Conservation (phyloP, 2,888 invertebrate genomes). For the Mechanitis mazaeus region DNA sequence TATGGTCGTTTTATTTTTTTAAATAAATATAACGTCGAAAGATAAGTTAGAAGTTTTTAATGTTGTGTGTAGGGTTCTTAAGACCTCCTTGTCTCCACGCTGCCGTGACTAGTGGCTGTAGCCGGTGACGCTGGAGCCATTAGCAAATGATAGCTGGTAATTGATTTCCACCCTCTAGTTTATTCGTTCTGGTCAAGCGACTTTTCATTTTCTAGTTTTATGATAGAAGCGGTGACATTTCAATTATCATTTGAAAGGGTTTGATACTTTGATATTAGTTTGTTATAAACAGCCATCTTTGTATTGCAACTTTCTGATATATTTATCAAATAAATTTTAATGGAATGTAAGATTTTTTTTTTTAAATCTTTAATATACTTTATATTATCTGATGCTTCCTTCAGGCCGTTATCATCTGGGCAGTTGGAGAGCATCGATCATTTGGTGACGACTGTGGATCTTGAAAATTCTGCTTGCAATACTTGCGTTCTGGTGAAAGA, state of each 20-base stretch:
- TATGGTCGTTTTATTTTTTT: background rate
- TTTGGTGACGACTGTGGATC: slow-evolving; percentile 29
- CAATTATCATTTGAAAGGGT: slow-evolving; percentile 16
- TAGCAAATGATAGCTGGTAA: slow-evolving; percentile 43
- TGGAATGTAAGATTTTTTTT: too few species aligned
- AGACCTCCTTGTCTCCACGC: slow-evolving; percentile 33
- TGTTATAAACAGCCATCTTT: too few species aligned
- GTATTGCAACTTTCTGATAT: background rate
- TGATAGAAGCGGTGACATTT: slow-evolving; percentile 21
- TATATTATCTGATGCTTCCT: slow-evolving; percentile 8
- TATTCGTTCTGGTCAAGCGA: slow-evolving; percentile 24
- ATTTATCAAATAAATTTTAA: background rate
- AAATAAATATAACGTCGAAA: background rate
- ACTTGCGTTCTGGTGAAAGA: slow-evolving; percentile 30
- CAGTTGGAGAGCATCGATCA: slow-evolving; percentile 38
- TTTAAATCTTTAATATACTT: too few species aligned
- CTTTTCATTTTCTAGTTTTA: slow-evolving; percentile 25
- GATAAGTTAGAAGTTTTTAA: background rate
- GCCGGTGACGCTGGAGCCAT: slow-evolving; percentile 35
- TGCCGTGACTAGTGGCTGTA: slow-evolving; percentile 35
- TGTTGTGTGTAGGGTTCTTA: slow-evolving; percentile 13
- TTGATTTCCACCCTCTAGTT: slow-evolving; percentile 36
- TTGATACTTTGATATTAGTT: too few species aligned
- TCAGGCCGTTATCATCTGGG: slow-evolving; percentile 39
- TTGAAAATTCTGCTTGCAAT: slow-evolving; percentile 39